These are phyloP conservation scores for Tinea semifulvella DNA, from an alignment of 2,888 invertebrate genomes.

Conservation along the genomic window DNA sequence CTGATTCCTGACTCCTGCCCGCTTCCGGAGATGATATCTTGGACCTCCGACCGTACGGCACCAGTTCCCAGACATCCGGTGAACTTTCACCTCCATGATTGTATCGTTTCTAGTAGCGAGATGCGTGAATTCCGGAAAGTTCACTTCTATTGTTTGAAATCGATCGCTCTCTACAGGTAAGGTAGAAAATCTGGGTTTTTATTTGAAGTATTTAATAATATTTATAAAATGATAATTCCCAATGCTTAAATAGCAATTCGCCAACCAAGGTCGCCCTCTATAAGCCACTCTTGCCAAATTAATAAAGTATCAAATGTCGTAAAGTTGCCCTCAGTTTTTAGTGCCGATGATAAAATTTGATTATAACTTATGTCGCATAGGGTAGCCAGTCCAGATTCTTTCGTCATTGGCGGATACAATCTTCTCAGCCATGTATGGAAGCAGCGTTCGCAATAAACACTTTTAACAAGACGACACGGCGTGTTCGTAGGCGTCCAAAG, in stretches of 20 bases:
- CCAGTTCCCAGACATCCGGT: slow-evolving; percentile 1
- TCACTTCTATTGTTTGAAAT: slow-evolving; percentile 1
- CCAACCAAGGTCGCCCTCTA: no score
- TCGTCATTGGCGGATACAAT: neutral
- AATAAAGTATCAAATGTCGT: neutral
- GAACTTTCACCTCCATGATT: slow-evolving; percentile 6
- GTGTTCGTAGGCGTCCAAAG: slow-evolving; percentile 40
- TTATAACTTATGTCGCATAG: neutral
- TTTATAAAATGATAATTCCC: neutral
- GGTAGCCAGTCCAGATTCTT: neutral
- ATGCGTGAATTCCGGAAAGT: slow-evolving; percentile 7
- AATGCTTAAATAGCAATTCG: no score
- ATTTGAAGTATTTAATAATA: neutral
- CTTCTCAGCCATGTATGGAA: slow-evolving; percentile 37
- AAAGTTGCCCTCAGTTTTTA: slow-evolving; percentile 3
- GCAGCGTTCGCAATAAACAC: no score
- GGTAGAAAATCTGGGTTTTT: neutral
- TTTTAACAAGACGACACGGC: slow-evolving; percentile 49
- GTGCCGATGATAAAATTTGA: neutral
- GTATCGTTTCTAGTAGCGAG: slow-evolving; percentile 4
- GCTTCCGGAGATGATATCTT: slow-evolving; percentile 4
- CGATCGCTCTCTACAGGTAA: neutral
- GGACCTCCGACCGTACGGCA: neutral
- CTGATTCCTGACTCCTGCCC: slow-evolving; percentile 22
- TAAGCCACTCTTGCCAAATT: neutral